These are phyloP conservation scores for Himalopsyche kuldschensis DNA, from an alignment of 2,888 invertebrate species.

Conservation along the genomic window DNA sequence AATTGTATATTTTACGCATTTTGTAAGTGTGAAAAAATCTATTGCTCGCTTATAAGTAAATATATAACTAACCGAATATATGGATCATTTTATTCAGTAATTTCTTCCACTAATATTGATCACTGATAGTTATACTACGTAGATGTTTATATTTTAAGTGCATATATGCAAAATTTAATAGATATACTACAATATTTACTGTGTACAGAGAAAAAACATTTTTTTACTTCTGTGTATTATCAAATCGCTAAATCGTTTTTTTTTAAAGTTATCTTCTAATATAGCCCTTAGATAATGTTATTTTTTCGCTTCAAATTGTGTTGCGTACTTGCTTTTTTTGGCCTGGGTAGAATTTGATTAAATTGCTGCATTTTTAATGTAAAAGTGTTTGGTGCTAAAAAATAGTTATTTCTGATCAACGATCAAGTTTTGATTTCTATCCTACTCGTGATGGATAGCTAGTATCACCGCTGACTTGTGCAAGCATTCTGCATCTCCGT, in stretches of 20 bases:
- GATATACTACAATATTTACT: background rate
- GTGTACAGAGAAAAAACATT: too few relatives aligned
- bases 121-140: background rate
- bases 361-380: background rate
- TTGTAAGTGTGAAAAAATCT: background rate
- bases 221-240: too few relatives aligned
- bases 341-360: background rate
- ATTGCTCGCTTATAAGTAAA: background rate
- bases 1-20: background rate
- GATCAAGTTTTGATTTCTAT: too few relatives aligned
- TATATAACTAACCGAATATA: background rate
- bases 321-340: too few relatives aligned
- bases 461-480: too few relatives aligned
- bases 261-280: too few relatives aligned
- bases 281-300: too few relatives aligned
- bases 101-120: background rate
- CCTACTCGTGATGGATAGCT: too few relatives aligned
- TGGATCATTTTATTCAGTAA: background rate
- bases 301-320: too few relatives aligned
- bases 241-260: too few relatives aligned
- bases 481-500: too few relatives aligned
- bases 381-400: background rate
- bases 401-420: background rate
- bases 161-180: background rate
- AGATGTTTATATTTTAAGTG: background rate